Base-by-base conservation (phyloP, 2,888 invertebrate species). In the Parasteatoda lunata region DNA sequence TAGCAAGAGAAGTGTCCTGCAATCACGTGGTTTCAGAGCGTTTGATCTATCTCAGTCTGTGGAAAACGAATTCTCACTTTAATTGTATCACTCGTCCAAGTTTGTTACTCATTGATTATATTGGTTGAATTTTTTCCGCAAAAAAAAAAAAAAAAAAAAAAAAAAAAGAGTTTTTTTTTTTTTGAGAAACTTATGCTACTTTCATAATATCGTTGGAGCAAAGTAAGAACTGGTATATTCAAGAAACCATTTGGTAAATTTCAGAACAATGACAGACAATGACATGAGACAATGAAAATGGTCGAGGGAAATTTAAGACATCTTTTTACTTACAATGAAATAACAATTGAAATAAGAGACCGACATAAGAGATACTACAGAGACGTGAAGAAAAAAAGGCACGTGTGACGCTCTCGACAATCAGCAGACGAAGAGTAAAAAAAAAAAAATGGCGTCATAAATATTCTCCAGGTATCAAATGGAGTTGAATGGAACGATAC, bases 361-460 rank as follows among this genome's bases (percentile, higher is more conserved):
- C 9, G 8, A 59, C 59, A 59, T 59, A 59, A 59, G 8, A 59
- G 9, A 7, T 30, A 30, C 30, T 30, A 30, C 30, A 59, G 11
- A 59, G 13, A 9, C 59, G 59, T 9, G 59, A 7, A n/a, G 13
- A 52, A 59, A 59, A 59, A n/a, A 7, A n/a, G 9, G 59, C 59
- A 59, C 7, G 30, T 13, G 59, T n/a, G n/a, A n/a, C 9, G 11
- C 59, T 13, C 59, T 59, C n/a, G 11, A 59, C 11, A 59, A n/a
- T n/a, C 59, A 59, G 59, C 7, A 59, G 59, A 59, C 30, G 30
- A 30, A 30, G 30, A 30, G 30, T 30, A 30, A 30, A 30, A 13
- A 48, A 30, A n/a, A 68, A 68, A 77, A 77, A 77, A 77, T 77
- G 68, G 15, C 45, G 52, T 7, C 51, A 68, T 77, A 77, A 77